Evolutionary conservation across 2,888 invertebrate species (phyloP), one percentile per base, ranked within the genome.

Genomic region (Norana najaformis): DNA sequence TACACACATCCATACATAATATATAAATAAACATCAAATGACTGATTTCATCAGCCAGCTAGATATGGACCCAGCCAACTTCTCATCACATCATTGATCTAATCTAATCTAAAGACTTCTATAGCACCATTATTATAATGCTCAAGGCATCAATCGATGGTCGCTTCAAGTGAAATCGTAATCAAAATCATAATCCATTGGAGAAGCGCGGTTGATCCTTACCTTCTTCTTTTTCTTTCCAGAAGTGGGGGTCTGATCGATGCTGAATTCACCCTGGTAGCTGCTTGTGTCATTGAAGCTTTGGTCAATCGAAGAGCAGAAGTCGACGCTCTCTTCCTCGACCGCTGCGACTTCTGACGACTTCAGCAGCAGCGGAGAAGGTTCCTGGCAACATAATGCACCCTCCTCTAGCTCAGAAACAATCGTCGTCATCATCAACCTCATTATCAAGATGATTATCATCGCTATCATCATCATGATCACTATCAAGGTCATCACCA

Each of bases 231-330:
- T 90, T 88, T 91, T 92, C 30, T 97, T 97, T 89, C 97, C 97
- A 30, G 97, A 96, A 0, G 97, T 97, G 3, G 96, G 96, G 94
- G 97, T 96, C 94, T 97, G 96, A 91, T 96, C 97, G 94, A 97
- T 97, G 93, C 97, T 95, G 0, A 97, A 97, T 69, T 92, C 91
- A 14, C 90, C 92, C 53, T 89, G 89, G 82, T 88, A 89, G 83
- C 88, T 88, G 41, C 83, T 83, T 11, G 90, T 91, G 34, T 91
- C 90, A 35, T 88, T 90, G 83, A 88, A 89, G 53, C 89, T 90
- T 16, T 88, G 83, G 83, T 90, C 91, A 23, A 90, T 83, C n/a
- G 91, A 91, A n/a, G 89, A 85, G 39, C 85, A 91, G 38, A 89
- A 89, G 41, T 89, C 89, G 82, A 89, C 89, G 88, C 90, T 90